Conservation (phyloP, 2,113 vertebrate species). For the Dinomys branickii region DNA sequence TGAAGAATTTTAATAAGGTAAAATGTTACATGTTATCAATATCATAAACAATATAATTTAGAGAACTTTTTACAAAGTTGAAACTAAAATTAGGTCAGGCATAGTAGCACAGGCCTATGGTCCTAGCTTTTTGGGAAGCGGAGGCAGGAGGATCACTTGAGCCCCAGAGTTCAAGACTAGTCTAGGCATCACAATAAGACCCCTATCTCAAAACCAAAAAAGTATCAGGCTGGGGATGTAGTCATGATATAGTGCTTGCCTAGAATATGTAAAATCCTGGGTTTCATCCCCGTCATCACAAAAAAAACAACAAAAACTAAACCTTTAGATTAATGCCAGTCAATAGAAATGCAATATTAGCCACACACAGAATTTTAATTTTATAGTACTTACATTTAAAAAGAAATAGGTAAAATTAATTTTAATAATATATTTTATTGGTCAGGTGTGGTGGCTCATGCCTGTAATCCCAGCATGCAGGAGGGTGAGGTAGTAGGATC, state of each 20-base stretch:
- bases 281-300: not conserved
- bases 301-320: not conserved
- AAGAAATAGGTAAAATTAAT: not conserved
- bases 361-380: not conserved
- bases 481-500: not conserved
- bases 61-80: conserved; percentile 22
- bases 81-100: not conserved
- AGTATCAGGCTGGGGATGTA: not conserved
- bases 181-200: not conserved
- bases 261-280: not conserved
- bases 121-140: not conserved
- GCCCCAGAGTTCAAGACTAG: not conserved
- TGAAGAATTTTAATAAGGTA: conserved; percentile 27
- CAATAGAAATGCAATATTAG: conserved; percentile 35
- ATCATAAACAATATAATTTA: conserved; percentile 34
- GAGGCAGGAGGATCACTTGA: not conserved
- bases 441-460: not conserved
- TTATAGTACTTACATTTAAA: not conserved
- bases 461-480: not conserved
- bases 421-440: not conserved
- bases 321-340: conserved; percentile 18
- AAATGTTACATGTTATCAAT: conserved; percentile 53
- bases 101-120: not conserved
- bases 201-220: not conserved
- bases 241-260: not conserved